Evolutionary conservation across 2,888 invertebrate genomes (phyloP).

Genomic region (Phlogophora meticulosa): DNA sequence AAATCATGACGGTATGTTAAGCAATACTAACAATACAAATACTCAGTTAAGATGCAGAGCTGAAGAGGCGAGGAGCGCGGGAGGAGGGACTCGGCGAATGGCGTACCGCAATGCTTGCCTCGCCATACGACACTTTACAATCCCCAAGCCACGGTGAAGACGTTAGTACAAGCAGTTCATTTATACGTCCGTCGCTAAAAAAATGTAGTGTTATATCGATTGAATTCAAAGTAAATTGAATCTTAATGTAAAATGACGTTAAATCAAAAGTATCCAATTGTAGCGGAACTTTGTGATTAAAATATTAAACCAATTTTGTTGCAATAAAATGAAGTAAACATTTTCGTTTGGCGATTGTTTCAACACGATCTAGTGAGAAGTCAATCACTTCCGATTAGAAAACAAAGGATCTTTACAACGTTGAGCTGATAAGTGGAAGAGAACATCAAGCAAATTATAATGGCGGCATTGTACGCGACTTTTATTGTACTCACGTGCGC

Average conservation of each 20-base stretch:
- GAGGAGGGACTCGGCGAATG: not conserved
- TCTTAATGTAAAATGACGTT: not conserved
- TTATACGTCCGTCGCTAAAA: not conserved
- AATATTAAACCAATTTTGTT: conserved; percentile 6
- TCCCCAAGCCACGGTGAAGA: conserved; percentile 2
- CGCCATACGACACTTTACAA: conserved; percentile 8
- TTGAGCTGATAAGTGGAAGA: conserved; percentile 46
- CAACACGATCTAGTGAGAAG: not conserved
- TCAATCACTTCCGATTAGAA: conserved; percentile 3
- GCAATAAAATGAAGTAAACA: conserved; percentile 7
- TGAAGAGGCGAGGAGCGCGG: conserved; percentile 8
- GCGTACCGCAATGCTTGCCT: not conserved
- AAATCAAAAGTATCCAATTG: not conserved
- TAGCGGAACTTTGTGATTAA: conserved; percentile 14
- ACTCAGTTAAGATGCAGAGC: not conserved
- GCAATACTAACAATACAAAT: not conserved
- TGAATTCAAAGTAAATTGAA: too few relatives aligned
- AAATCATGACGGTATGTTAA: not conserved
- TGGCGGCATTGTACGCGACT: conserved; percentile 71
- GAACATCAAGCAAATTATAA: conserved; percentile 71
- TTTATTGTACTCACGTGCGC: conserved; percentile 73
- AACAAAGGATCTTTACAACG: not conserved
- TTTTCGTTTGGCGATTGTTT: not conserved
- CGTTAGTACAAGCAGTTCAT: not conserved
- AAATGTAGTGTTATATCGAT: conserved; percentile 12